Evolutionary conservation across 1,140 invertebrate genomes (phyloP).

Genomic region (Leguminivora glycinivorella): DNA sequence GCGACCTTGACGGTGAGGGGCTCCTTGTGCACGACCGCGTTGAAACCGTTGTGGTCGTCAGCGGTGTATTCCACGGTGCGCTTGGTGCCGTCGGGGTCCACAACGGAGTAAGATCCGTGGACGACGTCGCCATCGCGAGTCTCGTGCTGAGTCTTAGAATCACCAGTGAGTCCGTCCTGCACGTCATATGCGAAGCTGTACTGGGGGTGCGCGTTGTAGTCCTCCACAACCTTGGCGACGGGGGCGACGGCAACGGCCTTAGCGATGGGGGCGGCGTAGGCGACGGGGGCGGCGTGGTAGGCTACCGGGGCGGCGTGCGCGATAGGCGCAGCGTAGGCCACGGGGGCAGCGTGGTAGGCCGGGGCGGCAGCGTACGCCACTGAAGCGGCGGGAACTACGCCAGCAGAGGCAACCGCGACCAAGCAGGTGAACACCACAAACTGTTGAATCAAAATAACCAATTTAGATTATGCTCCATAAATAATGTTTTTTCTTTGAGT

Average conservation of each 20-base stretch:
- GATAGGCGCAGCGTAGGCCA: conserved; percentile 37
- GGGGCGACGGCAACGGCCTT: conserved; percentile 47
- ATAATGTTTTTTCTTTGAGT: too few species aligned
- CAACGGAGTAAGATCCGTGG: conserved; percentile 79
- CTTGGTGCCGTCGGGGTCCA: conserved; percentile 81
- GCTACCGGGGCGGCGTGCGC: conserved; percentile 42
- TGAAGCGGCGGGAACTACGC: conserved; percentile 43
- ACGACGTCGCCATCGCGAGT: conserved; percentile 79
- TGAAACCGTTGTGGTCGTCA: conserved; percentile 69
- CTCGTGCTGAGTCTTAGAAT: conserved; percentile 45
- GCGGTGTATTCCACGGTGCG: conserved; percentile 81
- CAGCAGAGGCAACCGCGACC: conserved; percentile 42
- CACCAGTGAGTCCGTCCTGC: conserved; percentile 76
- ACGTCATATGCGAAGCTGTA: conserved; percentile 82
- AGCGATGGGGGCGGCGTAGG: conserved; percentile 33
- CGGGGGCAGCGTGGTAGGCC: conserved; percentile 41
- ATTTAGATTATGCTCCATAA: conserved; percentile 15
- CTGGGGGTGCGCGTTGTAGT: conserved; percentile 79
- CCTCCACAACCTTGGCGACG: conserved; percentile 52
- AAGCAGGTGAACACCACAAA: conserved; percentile 43
- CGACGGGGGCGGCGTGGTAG: conserved; percentile 33
- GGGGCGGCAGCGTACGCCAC: conserved; percentile 50
- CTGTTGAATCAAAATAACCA: conserved; percentile 36
- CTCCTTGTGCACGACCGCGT: conserved; percentile 63
- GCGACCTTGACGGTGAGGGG: conserved; percentile 42